Conservation (phyloP, 2,888 invertebrate species). For the Pemphredon lugubris region DNA sequence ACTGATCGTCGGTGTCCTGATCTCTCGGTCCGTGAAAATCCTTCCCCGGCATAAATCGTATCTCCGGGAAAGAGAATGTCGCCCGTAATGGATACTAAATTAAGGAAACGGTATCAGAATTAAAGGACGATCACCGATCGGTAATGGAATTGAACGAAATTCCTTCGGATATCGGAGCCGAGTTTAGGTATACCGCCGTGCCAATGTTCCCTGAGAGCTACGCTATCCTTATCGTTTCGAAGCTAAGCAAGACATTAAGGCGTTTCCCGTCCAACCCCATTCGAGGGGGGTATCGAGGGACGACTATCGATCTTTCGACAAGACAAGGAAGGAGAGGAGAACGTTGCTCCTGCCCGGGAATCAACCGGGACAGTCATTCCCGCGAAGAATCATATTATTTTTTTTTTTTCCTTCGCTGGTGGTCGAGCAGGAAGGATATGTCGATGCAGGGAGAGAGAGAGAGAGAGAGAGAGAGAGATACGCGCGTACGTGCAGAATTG, state of each 20-base stretch:
- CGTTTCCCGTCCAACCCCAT: slow-evolving; percentile 30
- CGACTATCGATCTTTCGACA: slow-evolving; percentile 40
- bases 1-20: too few relatives aligned
- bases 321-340: slow-evolving; percentile 15
- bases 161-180: slow-evolving; percentile 23
- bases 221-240: slow-evolving; percentile 23
- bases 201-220: neutral
- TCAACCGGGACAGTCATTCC: neutral
- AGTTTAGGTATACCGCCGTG: slow-evolving; percentile 9
- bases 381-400: neutral
- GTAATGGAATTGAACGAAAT: slow-evolving; percentile 50
- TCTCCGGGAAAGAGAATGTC: too few relatives aligned
- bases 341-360: slow-evolving; percentile 6
- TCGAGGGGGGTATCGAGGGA: slow-evolving; percentile 9
- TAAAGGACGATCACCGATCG: slow-evolving; percentile 20
- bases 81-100: neutral
- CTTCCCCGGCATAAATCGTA: too few relatives aligned
- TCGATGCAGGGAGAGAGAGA: too few relatives aligned
- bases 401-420: too few relatives aligned
- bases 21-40: too few relatives aligned
- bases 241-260: slow-evolving; percentile 42
- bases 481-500: too few relatives aligned
- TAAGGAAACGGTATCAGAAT: slow-evolving; percentile 21
- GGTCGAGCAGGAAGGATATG: too few relatives aligned
- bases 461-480: too few relatives aligned